Base-by-base conservation (phyloP, 2,113 vertebrate genomes). In the Vidua chalybeata region DNA sequence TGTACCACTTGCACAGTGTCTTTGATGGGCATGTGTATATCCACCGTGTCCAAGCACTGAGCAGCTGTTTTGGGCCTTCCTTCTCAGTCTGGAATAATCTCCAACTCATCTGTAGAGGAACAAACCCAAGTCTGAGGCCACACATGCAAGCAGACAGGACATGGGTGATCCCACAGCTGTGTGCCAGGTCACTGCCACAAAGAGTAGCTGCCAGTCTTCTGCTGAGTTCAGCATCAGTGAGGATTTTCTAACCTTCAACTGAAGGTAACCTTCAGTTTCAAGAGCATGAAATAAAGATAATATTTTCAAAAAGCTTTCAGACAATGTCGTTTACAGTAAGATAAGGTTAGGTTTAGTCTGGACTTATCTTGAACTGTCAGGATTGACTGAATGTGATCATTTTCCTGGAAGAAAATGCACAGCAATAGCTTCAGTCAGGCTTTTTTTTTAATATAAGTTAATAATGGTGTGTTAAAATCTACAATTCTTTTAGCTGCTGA, bases 41-140 rank as follows among this genome's bases (percentile, higher is more conserved):
- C 14, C 0, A 0, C 3, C 4, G 7, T 2, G 10, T 46, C 26
- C 35, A 61, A 55, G 15, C 8, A 37, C 56, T 39, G 31, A 46
- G 28, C 6, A 54, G 19, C 15, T 37, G 15, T 39, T 74, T 24
- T 9, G 26, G 15, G 18, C 13, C 10, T 54, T 62, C 24, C 30
- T 69, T 54, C 31, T 62, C 54, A 31, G 19, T 49, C 37, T 31
- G 49, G 6, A 10, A 31, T 15, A 8, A 10, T 28, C 11, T 78
- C 33, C 51, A 68, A 6, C 13, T 35, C 24, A 49, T 13, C 7
- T 66, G 14, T 46, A 74, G 23, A 58, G 28, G 22, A 62, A 10
- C 15, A 62, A 69, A 66, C 1, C 5, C 15, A 66, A 23, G 7
- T 19, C 43, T 84, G 41, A 58, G 35, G 35, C 11, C 10, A 12